Evolutionary conservation across 2,797 vertebrate species (phyloP).

Genomic region (Myripristis murdjan): DNA sequence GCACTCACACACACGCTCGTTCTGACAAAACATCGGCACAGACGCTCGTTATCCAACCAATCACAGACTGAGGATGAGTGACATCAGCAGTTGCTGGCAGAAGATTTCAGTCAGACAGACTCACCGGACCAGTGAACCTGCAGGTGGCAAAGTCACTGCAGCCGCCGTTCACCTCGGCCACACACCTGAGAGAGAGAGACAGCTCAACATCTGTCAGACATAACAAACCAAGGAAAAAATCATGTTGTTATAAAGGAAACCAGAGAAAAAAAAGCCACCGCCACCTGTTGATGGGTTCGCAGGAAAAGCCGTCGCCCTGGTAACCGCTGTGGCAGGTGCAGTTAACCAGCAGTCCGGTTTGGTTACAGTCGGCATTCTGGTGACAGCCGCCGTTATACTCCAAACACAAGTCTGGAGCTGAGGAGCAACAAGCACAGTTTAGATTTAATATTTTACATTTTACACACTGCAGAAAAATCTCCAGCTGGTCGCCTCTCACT

Average conservation of each 20-base stretch:
- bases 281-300: slow-evolving; percentile 89
- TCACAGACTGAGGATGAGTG: neutral
- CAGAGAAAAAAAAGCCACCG: slow-evolving; percentile 9
- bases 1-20: slow-evolving; percentile 90
- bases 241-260: neutral
- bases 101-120: slow-evolving; percentile 54
- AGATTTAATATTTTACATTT: too few species aligned
- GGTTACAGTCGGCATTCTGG: slow-evolving; percentile 88
- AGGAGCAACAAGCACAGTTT: neutral
- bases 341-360: slow-evolving; percentile 83
- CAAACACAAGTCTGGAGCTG: slow-evolving; percentile 91
- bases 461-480: too few species aligned
- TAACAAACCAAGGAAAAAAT: neutral
- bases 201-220: too few species aligned
- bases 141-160: slow-evolving; percentile 95
- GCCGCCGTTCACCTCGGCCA: slow-evolving; percentile 88
- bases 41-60: neutral
- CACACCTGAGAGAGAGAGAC: too few species aligned
- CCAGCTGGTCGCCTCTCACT: too few species aligned
- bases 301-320: slow-evolving; percentile 90
- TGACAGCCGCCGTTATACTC: slow-evolving; percentile 92
- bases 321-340: slow-evolving; percentile 89
- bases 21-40: slow-evolving; percentile 80
- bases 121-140: slow-evolving; percentile 92
- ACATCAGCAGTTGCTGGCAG: neutral